phyloP scores from a whole-genome alignment of 1,140 invertebrate species.

The Elysia chlorotica region DNA sequence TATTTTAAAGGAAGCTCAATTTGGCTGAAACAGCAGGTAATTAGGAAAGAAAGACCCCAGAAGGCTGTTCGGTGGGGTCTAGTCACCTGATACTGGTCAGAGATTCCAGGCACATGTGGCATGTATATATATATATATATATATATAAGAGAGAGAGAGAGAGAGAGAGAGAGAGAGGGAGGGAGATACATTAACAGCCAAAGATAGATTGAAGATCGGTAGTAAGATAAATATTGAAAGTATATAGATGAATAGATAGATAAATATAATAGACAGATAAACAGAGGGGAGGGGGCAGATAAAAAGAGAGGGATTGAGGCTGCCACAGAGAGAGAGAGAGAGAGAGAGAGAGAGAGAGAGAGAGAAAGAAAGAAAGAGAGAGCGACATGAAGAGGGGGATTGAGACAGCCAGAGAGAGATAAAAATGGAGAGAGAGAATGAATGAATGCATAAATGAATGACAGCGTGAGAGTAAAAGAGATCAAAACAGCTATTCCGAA shows the following conservation, averaged over 20 bases:
- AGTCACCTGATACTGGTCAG: too few relatives aligned
- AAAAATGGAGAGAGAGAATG: not conserved
- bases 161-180: not conserved
- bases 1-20: too few relatives aligned
- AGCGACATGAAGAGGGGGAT: not conserved
- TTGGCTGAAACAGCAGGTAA: too few relatives aligned
- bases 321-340: not conserved
- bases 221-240: not conserved
- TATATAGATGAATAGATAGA: not conserved
- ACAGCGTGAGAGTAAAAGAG: conserved; percentile 2
- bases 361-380: not conserved
- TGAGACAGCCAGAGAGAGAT: not conserved
- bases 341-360: conserved; percentile 9
- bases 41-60: too few relatives aligned
- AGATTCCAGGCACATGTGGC: too few relatives aligned
- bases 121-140: too few relatives aligned
- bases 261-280: not conserved
- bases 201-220: not conserved
- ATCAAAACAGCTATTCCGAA: too few relatives aligned
- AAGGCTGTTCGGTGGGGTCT: too few relatives aligned
- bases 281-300: not conserved
- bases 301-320: not conserved
- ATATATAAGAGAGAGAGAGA: not conserved
- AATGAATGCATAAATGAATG: conserved; percentile 1
- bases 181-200: not conserved